These are phyloP conservation scores for Ptychoptera contaminata DNA, from an alignment of 2,888 invertebrate species.

Conservation along the genomic window DNA sequence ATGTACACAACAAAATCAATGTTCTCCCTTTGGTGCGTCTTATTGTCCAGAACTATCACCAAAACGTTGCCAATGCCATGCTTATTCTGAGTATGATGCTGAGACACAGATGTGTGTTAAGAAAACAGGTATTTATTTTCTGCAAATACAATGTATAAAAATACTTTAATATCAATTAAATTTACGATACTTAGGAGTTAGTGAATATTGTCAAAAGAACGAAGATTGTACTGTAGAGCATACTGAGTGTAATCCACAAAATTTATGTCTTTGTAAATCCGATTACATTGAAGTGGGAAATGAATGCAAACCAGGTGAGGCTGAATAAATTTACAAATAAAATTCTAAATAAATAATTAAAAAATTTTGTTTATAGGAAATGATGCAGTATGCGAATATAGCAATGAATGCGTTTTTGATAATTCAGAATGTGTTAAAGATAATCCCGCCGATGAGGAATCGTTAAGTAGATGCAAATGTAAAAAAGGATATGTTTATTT, in stretches of 20 bases:
- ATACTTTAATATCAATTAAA: too few species aligned
- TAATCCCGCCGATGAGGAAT: background rate
- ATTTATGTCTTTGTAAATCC: conserved; percentile 21
- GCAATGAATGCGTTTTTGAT: conserved; percentile 19
- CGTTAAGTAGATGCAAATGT: conserved; percentile 19
- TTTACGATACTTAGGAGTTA: too few species aligned
- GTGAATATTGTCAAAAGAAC: conserved; percentile 23
- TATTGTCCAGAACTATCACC: conserved; percentile 18
- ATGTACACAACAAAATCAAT: conserved; percentile 27
- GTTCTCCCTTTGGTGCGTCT: conserved; percentile 26
- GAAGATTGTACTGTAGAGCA: conserved; percentile 18
- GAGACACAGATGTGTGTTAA: conserved; percentile 22
- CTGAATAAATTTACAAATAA: background rate
- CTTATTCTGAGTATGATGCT: conserved; percentile 24
- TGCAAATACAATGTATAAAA: too few species aligned
- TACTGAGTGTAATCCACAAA: conserved; percentile 21
- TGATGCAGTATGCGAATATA: conserved; percentile 20
- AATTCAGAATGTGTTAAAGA: conserved; percentile 17
- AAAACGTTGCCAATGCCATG: conserved; percentile 24
- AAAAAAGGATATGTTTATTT: conserved; percentile 26
- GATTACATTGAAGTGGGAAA: conserved; percentile 19
- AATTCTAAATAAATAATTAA: background rate
- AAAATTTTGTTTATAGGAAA: conserved; percentile 14
- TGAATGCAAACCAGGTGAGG: conserved; percentile 19
- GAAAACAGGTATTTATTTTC: conserved; percentile 16